Base-by-base conservation (phyloP, 2,797 vertebrate genomes). In the Sebastolobus altivelis region DNA sequence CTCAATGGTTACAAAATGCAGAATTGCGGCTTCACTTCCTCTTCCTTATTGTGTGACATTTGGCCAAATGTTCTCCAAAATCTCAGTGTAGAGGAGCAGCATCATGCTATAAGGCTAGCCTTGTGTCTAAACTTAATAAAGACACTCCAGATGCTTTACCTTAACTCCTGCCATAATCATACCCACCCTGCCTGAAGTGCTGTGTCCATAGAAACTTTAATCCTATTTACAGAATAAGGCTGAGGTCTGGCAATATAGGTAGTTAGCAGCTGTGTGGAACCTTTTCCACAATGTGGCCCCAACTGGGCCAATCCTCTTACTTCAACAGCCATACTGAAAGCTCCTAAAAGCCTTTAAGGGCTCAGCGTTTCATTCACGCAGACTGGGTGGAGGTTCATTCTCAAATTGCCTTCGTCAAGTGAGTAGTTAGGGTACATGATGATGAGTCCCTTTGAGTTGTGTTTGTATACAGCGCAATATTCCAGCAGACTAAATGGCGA, bases 251-350 rank as follows among this genome's bases (percentile, higher is more conserved):
- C 58, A 65, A 52, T 62, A 60, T 59, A 63, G 74, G 61, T 60
- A 72, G 62, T 74, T 62, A 82, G 69, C 82, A 81, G 75, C 90
- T 81, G 85, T 85, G 81, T 82, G 73, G 87, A 89, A 89, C 79
- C 49, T 37, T 78, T 85, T 87, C 67, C 80, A 82, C 85, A 85
- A 75, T 73, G 80, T 85, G 70, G 80, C 87, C 78, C 85, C 85
- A 90, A 88, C 74, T 76, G 83, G 75, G 84, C 81, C 88, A 93
- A 94, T 95, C 94, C 94, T 94, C 89, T 95, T 95, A 94, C 52
- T 40, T 84, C 88, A 90, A 59, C 75, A 80, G 70, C 89, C 86
- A 78, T 79, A 75, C 82, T 84, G 83, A 87, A 87, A 86, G 81
- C 84, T 85, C 25, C 83, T 86, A 88, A 93, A 92, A 77, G 72